Evolutionary conservation across 1,140 invertebrate species (phyloP).

Genomic region (Papilio helenus): DNA sequence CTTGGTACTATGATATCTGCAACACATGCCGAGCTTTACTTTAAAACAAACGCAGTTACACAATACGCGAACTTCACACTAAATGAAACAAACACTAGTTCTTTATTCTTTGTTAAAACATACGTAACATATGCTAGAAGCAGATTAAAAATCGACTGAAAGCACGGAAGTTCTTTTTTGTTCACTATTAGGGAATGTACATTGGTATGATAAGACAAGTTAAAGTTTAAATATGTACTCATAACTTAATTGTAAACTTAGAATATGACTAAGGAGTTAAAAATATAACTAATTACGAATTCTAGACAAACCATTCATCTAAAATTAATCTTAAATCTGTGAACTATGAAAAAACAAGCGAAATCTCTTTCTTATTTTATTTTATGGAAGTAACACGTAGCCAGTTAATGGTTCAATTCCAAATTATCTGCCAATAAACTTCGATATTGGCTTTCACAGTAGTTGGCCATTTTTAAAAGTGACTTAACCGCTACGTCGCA

Average conservation of each 20-base stretch:
- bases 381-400: constrained; percentile 30
- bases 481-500: constrained; percentile 16
- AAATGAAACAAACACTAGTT: neutral
- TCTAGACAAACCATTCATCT: too few relatives aligned
- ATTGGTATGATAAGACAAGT: too few relatives aligned
- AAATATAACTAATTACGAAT: too few relatives aligned
- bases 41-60: constrained; percentile 15
- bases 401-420: constrained; percentile 11
- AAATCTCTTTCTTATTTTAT: constrained; percentile 1
- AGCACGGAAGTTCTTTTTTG: too few relatives aligned
- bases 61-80: constrained; percentile 9
- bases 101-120: neutral
- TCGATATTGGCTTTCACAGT: constrained; percentile 33
- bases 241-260: too few relatives aligned
- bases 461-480: constrained; percentile 33
- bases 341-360: constrained; percentile 2
- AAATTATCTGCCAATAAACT: constrained; percentile 38
- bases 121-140: too few relatives aligned
- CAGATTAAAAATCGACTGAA: too few relatives aligned
- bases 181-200: too few relatives aligned
- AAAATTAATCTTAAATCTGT: neutral
- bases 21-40: constrained; percentile 15
- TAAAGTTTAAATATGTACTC: too few relatives aligned
- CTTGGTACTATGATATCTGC: too few relatives aligned
- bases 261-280: too few relatives aligned